Conservation (phyloP, 2,888 invertebrate genomes). For the Sesia bembeciformis region DNA sequence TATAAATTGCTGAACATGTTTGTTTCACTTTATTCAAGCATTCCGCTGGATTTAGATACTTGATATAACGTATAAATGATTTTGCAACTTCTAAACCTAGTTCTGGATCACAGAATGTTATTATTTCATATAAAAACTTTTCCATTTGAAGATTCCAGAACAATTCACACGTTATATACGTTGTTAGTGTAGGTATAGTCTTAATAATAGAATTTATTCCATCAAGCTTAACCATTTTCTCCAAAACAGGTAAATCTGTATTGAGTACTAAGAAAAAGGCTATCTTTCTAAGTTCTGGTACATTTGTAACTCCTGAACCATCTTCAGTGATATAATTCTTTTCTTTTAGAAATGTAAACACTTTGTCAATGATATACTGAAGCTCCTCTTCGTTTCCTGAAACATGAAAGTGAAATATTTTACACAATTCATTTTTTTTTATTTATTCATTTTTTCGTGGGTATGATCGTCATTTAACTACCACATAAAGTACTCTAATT, state of each 20-base stretch:
- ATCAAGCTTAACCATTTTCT: constrained; percentile 38
- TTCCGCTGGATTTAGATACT: constrained; percentile 41
- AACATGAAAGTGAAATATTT: constrained; percentile 10
- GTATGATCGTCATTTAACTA: no score
- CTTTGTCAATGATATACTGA: constrained; percentile 24
- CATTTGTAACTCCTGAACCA: constrained; percentile 18
- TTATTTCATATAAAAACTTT: constrained; percentile 41
- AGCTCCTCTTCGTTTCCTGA: constrained; percentile 58
- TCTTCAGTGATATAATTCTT: constrained; percentile 31
- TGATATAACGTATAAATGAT: constrained; percentile 42
- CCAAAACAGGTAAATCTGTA: constrained; percentile 39
- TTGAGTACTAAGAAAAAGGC: constrained; percentile 51
- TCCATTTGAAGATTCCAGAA: constrained; percentile 51
- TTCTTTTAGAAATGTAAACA: constrained; percentile 34
- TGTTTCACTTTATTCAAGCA: constrained; percentile 32
- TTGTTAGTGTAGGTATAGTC: constrained; percentile 48
- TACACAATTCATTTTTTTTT: no score
- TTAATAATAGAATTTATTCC: constrained; percentile 44
- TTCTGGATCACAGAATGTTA: constrained; percentile 37
- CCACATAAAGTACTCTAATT: no score
- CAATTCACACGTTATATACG: constrained; percentile 53
- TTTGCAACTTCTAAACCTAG: constrained; percentile 42
- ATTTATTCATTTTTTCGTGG: neutral
- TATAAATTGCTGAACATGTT: constrained; percentile 38
- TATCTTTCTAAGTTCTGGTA: constrained; percentile 32